Base-by-base conservation (phyloP, 1,140 invertebrate genomes). In the Meteorus sp. region DNA sequence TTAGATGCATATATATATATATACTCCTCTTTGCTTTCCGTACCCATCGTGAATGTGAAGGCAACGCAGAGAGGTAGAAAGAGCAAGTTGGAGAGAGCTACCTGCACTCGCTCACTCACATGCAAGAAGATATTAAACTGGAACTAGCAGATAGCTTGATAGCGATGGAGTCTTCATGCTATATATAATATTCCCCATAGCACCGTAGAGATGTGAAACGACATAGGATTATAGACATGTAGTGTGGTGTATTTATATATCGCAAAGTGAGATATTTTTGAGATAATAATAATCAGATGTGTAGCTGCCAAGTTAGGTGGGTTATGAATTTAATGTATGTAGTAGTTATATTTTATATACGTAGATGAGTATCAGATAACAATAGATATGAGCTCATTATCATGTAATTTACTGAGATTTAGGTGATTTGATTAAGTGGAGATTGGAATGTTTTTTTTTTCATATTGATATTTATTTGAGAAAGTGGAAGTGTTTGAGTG, bases 201-300 rank as follows among this genome's bases (percentile, higher is more conserved):
- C 47, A 56, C 44, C 41, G 56, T 56, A 56, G 25, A 41, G 61
- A 50, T 22, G 27, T 44, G 33, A 50, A 43, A 54, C 44, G 22
- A 45, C 29, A 45, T 31, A 51, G 53, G 13, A 27, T n/a, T 31
- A 23, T 23, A 56, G 56, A 67, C 35, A 59, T 54, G 59, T 55
- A 29, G 48, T 67, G 56, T 55, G 61, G 61, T 64, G 61, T 56
- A n/a, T n/a, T n/a, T n/a, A n/a, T n/a, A n/a, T n/a, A n/a, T n/a
- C n/a, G n/a, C n/a, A n/a, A n/a, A n/a, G n/a, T n/a, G n/a, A n/a
- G n/a, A n/a, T n/a, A n/a, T n/a, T n/a, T n/a, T 39, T 35, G 37
- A 63, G 65, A 67, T 67, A 63, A 65, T 55, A 65, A 66, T 64
- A 63, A 63, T 56, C 61, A 67, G 65, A 67, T n/a, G n/a, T 63